A percentile compares a stretch with the other conserved stretches of the same genome.
phyloP scores from a whole-genome alignment of 2,888 invertebrate genomes.

The Arge pagana region DNA sequence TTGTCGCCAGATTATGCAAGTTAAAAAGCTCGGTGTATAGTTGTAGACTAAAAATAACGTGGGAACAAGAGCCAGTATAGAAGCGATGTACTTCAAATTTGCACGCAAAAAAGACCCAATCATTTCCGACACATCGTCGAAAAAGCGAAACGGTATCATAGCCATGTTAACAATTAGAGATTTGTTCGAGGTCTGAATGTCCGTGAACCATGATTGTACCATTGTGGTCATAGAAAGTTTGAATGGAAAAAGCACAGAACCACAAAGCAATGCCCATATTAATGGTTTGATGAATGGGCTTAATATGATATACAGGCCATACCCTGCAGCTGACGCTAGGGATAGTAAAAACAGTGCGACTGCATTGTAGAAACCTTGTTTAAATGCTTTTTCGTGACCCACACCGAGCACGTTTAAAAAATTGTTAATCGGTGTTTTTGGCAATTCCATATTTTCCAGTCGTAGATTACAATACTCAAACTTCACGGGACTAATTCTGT shows the following conservation, averaged over 20 bases:
- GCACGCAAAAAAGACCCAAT: slow-evolving; percentile 73
- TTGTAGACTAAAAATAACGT: slow-evolving; percentile 69
- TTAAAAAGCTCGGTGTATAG: slow-evolving; percentile 71
- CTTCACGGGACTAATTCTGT: too few species aligned
- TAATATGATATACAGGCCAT: slow-evolving; percentile 81
- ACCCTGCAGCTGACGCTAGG: slow-evolving; percentile 70
- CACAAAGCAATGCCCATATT: slow-evolving; percentile 94
- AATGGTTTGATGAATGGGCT: slow-evolving; percentile 93
- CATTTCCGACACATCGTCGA: slow-evolving; percentile 75
- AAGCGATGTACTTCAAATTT: slow-evolving; percentile 67
- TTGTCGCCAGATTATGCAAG: slow-evolving; percentile 65
- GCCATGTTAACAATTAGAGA: slow-evolving; percentile 68
- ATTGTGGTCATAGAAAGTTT: slow-evolving; percentile 80
- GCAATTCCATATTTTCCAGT: slow-evolving; percentile 62
- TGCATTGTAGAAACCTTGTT: slow-evolving; percentile 89
- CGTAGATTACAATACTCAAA: too few species aligned
- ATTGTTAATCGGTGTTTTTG: slow-evolving; percentile 67
- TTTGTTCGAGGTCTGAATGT: slow-evolving; percentile 68
- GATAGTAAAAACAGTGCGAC: slow-evolving; percentile 78
- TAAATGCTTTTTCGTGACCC: slow-evolving; percentile 86
- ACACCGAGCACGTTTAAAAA: slow-evolving; percentile 72
- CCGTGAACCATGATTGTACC: slow-evolving; percentile 79
- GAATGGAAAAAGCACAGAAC: slow-evolving; percentile 96
- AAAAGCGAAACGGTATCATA: slow-evolving; percentile 74
- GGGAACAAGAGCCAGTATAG: slow-evolving; percentile 55